Evolutionary conservation across 1,140 invertebrate genomes (phyloP).

Genomic region (Lineus longissimus): DNA sequence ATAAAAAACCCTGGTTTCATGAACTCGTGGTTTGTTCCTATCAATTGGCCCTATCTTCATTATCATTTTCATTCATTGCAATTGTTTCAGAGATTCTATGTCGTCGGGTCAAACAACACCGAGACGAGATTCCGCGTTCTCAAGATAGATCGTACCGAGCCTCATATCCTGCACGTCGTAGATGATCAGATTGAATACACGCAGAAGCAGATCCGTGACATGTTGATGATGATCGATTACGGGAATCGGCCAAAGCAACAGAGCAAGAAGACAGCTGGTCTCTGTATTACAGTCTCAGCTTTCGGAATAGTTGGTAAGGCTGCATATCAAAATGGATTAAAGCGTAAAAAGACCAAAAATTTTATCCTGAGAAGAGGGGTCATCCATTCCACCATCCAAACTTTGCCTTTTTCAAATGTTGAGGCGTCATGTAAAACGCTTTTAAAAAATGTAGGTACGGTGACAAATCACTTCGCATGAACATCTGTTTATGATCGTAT

Average conservation of each 20-base stretch:
- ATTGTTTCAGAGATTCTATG: slow-evolving; percentile 66
- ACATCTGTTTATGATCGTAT: neutral
- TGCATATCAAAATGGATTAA: neutral
- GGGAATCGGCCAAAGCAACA: slow-evolving; percentile 66
- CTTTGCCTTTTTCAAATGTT: too few species aligned
- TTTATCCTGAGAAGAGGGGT: too few species aligned
- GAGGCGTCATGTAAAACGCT: too few species aligned
- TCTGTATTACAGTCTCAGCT: slow-evolving; percentile 76
- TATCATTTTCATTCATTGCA: neutral
- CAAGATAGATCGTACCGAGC: slow-evolving; percentile 87
- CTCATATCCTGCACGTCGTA: slow-evolving; percentile 72
- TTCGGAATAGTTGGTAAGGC: slow-evolving; percentile 84
- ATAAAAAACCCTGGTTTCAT: too few species aligned
- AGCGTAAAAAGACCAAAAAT: neutral
- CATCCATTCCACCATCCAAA: too few species aligned
- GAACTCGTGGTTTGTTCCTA: neutral
- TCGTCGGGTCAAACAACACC: slow-evolving; percentile 92
- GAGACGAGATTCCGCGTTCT: slow-evolving; percentile 86
- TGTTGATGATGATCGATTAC: slow-evolving; percentile 77
- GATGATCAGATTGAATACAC: slow-evolving; percentile 87
- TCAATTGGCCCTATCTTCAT: neutral
- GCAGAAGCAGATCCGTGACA: slow-evolving; percentile 77
- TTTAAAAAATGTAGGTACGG: neutral
- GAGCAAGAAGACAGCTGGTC: slow-evolving; percentile 55
- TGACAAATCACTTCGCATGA: neutral